Evolutionary conservation across 1,140 invertebrate genomes (phyloP).

Genomic region (Dendrolimus punctatus): DNA sequence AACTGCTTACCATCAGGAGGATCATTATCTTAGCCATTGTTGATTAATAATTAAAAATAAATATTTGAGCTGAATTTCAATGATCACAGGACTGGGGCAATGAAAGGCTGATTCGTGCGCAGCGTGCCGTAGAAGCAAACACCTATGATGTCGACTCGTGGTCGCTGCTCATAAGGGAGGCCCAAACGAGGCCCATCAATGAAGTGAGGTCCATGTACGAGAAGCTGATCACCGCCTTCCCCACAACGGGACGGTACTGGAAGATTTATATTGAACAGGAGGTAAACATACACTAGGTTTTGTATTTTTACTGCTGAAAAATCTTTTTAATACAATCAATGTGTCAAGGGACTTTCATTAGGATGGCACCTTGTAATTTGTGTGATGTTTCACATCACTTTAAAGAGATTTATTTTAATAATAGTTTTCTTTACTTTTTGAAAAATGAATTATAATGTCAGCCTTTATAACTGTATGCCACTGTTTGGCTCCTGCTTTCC

Average conservation of each 20-base stretch:
- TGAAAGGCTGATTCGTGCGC: conserved; percentile 84
- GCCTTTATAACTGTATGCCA: too few species aligned
- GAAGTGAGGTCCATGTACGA: conserved; percentile 95
- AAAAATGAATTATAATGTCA: conserved; percentile 4
- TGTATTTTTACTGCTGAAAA: neutral
- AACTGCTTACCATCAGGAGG: too few species aligned
- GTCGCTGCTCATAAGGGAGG: conserved; percentile 94
- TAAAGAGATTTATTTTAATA: too few species aligned
- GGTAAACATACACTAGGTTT: conserved; percentile 51
- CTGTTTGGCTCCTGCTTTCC: too few species aligned
- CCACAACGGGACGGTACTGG: conserved; percentile 97
- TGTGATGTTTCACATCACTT: too few species aligned
- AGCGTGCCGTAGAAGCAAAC: conserved; percentile 87
- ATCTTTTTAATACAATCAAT: too few species aligned
- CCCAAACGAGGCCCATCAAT: conserved; percentile 91
- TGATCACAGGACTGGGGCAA: conserved; percentile 85
- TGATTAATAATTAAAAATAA: neutral
- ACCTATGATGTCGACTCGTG: conserved; percentile 96
- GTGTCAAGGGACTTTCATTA: too few species aligned
- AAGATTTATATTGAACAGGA: conserved; percentile 99
- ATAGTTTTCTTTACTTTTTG: too few species aligned
- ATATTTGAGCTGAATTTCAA: conserved; percentile 1
- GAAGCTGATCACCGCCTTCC: conserved; percentile 93
- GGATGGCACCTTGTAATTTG: too few species aligned
- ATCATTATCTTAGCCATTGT: too few species aligned